Base-by-base conservation (phyloP, 1,140 invertebrate species). In the Pygmarrhopalites habei region DNA sequence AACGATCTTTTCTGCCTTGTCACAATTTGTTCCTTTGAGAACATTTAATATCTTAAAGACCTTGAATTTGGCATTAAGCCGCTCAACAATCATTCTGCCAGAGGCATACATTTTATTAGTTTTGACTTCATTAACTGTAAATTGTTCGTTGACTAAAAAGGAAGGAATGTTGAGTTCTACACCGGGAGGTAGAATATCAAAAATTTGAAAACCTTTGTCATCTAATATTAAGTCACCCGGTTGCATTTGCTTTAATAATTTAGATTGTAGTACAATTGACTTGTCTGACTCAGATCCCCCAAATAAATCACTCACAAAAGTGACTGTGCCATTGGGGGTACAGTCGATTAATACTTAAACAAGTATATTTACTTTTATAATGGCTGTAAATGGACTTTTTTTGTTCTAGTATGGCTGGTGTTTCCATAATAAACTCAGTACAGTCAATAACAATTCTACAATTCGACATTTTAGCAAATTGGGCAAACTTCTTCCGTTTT, bases 261-360 rank as follows among this genome's bases (percentile, higher is more conserved):
- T 19, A 0, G 57, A 59, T 21, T 47, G 28, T 14, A 47, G 15
- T 17, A 59, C 57, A 1, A 59, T 47, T 4, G 41, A 28, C 19
- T 59, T 59, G 14, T 59, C 58, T 5, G 58, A 47, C 12, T 59
- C 58, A 1, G 58, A 59, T 14, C 58, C 58, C 30, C 58, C 58
- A 47, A n/a, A 59, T 0, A 59, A n/a, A 2, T 32, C 43, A 19
- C 58, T 59, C 0, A 59, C 58, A 59, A 49, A 59, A 10, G 25
- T 47, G 17, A 30, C 23, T 2, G 58, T 59, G 0, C 58, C 58
- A 21, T 59, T 59, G 0, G 58, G 58, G 14, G 58, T 43, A 32
- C 58, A 59, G 1, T 25, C 58, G 4, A 59, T 14, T 32, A 59
- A 29, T 10, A 44, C 17, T 59, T 59, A 47, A 41, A 59, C n/a